Evolutionary conservation across 2,113 vertebrate species (phyloP).

Genomic region (Esox niger): DNA sequence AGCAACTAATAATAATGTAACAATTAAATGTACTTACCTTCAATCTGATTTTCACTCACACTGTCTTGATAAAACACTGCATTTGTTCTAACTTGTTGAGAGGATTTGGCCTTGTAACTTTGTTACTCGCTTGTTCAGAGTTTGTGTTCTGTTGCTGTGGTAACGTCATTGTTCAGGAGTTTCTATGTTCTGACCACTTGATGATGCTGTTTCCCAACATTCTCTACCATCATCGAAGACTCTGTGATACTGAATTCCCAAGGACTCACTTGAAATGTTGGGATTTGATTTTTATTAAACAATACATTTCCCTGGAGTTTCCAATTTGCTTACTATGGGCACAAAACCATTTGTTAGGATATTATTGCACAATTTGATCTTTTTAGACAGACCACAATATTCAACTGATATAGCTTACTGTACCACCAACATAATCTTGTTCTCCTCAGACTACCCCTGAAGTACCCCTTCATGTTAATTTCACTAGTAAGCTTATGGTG

Average conservation of each 20-base stretch:
- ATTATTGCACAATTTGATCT: no score
- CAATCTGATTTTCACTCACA: neutral
- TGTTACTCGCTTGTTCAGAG: neutral
- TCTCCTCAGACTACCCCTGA: no score
- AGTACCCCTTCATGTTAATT: no score
- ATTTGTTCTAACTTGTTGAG: neutral
- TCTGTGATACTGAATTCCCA: neutral
- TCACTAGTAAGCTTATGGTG: no score
- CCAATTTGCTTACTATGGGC: no score
- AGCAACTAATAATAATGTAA: neutral
- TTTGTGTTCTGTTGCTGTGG: conserved; percentile 11
- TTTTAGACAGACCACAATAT: no score
- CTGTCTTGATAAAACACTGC: conserved; percentile 1
- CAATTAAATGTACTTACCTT: neutral
- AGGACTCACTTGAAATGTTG: no score
- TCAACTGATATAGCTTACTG: no score
- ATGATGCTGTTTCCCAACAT: neutral
- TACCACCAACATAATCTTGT: no score
- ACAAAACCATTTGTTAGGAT: no score
- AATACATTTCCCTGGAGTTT: no score
- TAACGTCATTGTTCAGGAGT: conserved; percentile 2
- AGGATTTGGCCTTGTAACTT: neutral
- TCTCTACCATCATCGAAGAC: neutral
- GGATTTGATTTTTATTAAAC: no score
- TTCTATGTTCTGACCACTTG: neutral